Base-by-base conservation (phyloP, 2,113 vertebrate species). In the Mandrillus leucophaeus region DNA sequence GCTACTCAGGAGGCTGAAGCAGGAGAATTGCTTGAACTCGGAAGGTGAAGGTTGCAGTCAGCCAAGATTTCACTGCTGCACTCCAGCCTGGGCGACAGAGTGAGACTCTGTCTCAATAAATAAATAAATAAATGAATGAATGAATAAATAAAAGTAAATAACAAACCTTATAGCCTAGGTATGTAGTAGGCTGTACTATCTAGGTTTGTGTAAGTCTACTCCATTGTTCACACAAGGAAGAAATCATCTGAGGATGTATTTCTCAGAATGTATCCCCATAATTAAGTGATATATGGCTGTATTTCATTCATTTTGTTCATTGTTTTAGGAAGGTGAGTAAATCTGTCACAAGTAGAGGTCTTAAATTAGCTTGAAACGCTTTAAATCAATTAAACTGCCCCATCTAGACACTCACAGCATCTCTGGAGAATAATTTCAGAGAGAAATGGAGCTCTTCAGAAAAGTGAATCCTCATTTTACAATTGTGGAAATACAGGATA, bases 341-440 rank as follows among this genome's bases (percentile, higher is more conserved):
- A 55, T 73, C 61, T 61, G 2, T 86, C 22, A 75, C n/a, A 68
- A 93, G 50, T 16, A 2, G 40, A 59, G 22, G 30, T 61, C 23
- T 43, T 66, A 43, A 86, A 83, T 66, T 45, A 73, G 22, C 30
- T 85, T 38, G 35, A 90, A 66, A 50, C 66, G 70, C 9, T 75
- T 14, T n/a, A 55, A 16, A n/a, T 82, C 16, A 61, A 18, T 79
- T 43, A 55, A 57, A 72, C 32, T 52, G 23, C 17, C 14, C 8
- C 12, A 80, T 23, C 18, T 66, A 35, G 48, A 27, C 18, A 80
- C 2, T 30, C 16, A 73, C 27, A 64, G 8, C 18, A 48, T 40
- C 78, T 90, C 43, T 86, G 11, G 35, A 90, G 73, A 96, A 64
- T 73, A 6, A 94, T 81, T 80, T 94, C 70, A 66, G 73, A 94